These are phyloP conservation scores for Leiothrix lutea DNA, from an alignment of 2,113 vertebrate species.

Conservation along the genomic window DNA sequence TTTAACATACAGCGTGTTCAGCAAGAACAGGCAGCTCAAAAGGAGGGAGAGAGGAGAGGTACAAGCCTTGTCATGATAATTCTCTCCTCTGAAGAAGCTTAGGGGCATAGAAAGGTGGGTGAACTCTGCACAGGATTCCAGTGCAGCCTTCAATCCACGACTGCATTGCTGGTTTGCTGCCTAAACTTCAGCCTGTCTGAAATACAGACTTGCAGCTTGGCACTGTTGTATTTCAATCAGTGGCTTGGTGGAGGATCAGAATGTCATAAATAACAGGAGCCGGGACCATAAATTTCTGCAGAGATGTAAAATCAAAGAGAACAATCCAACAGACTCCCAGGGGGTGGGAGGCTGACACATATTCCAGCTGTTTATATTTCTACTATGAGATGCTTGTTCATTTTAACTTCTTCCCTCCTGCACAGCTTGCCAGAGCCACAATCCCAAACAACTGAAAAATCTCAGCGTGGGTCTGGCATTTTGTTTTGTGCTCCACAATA, in stretches of 20 bases:
- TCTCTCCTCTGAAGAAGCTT: neutral
- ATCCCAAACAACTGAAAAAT: neutral
- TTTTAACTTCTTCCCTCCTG: constrained; percentile 29
- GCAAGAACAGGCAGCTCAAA: neutral
- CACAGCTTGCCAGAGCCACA: constrained; percentile 16
- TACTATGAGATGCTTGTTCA: neutral
- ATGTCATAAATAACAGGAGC: constrained; percentile 71
- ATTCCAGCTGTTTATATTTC: constrained; percentile 30
- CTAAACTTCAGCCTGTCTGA: constrained; percentile 49
- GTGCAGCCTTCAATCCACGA: neutral
- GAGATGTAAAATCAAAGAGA: constrained; percentile 77
- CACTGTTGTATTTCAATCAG: constrained; percentile 75
- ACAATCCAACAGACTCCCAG: constrained; percentile 44
- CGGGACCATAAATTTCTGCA: constrained; percentile 67
- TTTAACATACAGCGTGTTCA: neutral
- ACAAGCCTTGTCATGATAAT: neutral
- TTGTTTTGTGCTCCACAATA: constrained; percentile 41
- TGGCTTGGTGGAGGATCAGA: constrained; percentile 53
- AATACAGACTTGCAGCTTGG: constrained; percentile 52
- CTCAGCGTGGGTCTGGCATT: neutral
- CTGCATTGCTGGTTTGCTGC: constrained; percentile 13
- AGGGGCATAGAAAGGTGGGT: neutral
- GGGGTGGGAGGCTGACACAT: neutral
- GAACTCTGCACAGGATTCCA: neutral
- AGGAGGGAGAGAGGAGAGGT: neutral